Evolutionary conservation across 1,140 invertebrate species (phyloP), one percentile per base, ranked within the genome.

Genomic region (Sweltsa coloradensis): DNA sequence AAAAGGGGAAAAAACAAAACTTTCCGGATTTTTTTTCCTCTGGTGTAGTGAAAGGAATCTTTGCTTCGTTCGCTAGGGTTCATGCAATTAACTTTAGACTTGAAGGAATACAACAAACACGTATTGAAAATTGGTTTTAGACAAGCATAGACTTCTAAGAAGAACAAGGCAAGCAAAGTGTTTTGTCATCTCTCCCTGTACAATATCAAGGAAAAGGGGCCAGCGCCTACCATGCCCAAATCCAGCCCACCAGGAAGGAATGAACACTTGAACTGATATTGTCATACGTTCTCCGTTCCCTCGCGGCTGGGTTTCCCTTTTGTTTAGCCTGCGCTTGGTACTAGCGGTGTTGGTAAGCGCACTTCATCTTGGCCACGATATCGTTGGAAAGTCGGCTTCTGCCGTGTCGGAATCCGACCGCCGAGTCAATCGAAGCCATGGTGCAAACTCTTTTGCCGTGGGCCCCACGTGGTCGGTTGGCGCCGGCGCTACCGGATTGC

Each of bases 211-310:
- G 0, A 77, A 67, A 41, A 76, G 59, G 2, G n/a, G n/a, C 75
- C 75, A 41, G 75, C 74, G 24, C 68, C 71, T 5, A 79, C 77
- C 68, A 75, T 79, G 13, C 77, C 77, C 52, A 78, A 67, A 4
- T 76, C 77, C 26, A 76, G n/a, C n/a, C 77, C 23, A 79, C 68
- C n/a, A 77, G 60, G 55, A 76, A 79, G 77, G 77, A 43, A 79
- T 64, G 43, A 77, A 67, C 2, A 79, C 71, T 60, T 79, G 68
- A 19, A 75, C 50, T 19, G 61, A 57, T 23, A 72, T 72, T 7
- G 55, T 53, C 53, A 59, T 23, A 62, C 31, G 27, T 49, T 27
- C 51, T 52, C 31, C 16, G 45, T 48, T 11, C 50, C 49, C 24
- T 51, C 41, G n/a, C n/a, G n/a, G n/a, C n/a, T n/a, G n/a, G n/a